phyloP scores from a whole-genome alignment of 2,888 invertebrate species.

The Punctoribates punctum region DNA sequence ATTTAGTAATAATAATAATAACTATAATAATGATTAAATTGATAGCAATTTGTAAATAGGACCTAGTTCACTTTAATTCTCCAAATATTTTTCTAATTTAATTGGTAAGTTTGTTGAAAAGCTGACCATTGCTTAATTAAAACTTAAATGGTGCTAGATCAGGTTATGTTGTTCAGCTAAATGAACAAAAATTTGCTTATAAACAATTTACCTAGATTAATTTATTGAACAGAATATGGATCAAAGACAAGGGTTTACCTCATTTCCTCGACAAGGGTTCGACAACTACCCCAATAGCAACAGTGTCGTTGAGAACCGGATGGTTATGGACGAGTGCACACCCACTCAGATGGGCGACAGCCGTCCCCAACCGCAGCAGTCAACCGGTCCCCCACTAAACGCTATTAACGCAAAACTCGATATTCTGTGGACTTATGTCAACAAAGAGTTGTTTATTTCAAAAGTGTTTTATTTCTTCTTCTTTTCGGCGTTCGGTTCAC shows the following conservation, averaged over 20 bases:
- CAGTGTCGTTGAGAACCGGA: neutral
- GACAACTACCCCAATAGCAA: neutral
- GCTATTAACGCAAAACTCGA: neutral
- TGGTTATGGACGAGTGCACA: constrained; percentile 3
- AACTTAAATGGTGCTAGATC: too few relatives aligned
- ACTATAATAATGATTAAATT: too few relatives aligned
- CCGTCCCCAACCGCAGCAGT: neutral
- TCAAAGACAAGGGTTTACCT: neutral
- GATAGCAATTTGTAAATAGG: too few relatives aligned
- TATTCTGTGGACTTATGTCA: constrained; percentile 37
- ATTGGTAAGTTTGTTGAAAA: too few relatives aligned
- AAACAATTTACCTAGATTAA: too few relatives aligned
- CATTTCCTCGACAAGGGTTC: neutral
- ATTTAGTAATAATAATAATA: too few relatives aligned
- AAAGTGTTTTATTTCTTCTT: constrained; percentile 99
- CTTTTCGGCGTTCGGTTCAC: constrained; percentile 96
- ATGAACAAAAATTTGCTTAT: too few relatives aligned
- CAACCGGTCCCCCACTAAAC: neutral
- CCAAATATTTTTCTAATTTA: too few relatives aligned
- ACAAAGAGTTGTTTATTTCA: constrained; percentile 75
- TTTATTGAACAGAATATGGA: neutral
- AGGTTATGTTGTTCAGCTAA: too few relatives aligned
- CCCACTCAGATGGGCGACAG: neutral
- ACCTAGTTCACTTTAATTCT: too few relatives aligned
- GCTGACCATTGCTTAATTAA: too few relatives aligned